Evolutionary conservation across 2,888 invertebrate species (phyloP).

Genomic region (Phasia obesa): DNA sequence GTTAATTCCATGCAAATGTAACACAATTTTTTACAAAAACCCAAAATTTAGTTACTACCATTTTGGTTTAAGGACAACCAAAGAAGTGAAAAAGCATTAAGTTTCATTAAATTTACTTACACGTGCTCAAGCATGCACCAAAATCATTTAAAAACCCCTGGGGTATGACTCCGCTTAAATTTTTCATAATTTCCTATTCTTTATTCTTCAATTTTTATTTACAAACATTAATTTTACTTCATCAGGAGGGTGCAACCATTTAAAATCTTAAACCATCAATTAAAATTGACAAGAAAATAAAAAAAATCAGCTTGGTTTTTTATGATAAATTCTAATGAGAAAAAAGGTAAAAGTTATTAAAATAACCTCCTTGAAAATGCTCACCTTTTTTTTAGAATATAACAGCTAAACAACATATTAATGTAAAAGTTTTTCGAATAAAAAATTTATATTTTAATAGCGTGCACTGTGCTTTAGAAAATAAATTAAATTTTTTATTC

Average conservation of each 20-base stretch:
- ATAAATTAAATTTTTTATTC: constrained; percentile 18
- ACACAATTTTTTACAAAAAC: constrained; percentile 32
- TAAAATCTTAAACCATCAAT: constrained; percentile 64
- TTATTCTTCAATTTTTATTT: constrained; percentile 45
- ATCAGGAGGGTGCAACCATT: constrained; percentile 55
- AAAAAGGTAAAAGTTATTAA: constrained; percentile 59
- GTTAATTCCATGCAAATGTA: constrained; percentile 63
- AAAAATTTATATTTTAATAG: constrained; percentile 6
- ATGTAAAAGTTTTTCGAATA: background rate
- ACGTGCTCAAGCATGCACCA: constrained; percentile 61
- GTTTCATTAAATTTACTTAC: constrained; percentile 63
- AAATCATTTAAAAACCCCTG: constrained; percentile 8
- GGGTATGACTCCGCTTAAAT: constrained; percentile 62
- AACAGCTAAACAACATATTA: constrained; percentile 3
- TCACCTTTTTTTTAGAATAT: background rate
- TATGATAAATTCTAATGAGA: constrained; percentile 44
- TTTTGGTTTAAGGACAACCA: constrained; percentile 44
- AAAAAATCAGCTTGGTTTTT: constrained; percentile 1
- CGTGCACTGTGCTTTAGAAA: constrained; percentile 34
- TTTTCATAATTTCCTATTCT: constrained; percentile 51
- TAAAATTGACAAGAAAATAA: constrained; percentile 35
- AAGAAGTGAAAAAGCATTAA: constrained; percentile 40
- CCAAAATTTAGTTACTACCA: constrained; percentile 28
- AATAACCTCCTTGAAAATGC: constrained; percentile 48
- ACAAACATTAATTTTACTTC: constrained; percentile 16